These are phyloP conservation scores for Sitta carolinensis DNA, from an alignment of 2,797 vertebrate genomes.

Conservation along the genomic window DNA sequence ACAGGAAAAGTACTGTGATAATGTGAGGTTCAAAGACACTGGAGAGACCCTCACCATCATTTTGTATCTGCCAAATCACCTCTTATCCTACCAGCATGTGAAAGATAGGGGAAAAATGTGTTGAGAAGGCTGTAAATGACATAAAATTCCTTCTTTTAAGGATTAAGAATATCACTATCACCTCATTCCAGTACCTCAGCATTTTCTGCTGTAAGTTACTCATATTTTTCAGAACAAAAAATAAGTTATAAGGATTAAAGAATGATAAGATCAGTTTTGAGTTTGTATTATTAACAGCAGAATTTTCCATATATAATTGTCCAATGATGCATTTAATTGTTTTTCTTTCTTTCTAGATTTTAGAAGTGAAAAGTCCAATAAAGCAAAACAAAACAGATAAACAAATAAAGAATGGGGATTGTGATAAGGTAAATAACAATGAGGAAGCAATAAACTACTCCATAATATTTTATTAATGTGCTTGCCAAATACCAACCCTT, in stretches of 20 bases:
- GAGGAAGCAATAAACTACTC: not conserved
- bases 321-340: not conserved
- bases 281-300: not conserved
- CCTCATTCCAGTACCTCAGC: not conserved
- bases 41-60: not conserved
- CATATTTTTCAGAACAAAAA: not conserved
- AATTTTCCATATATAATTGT: not conserved
- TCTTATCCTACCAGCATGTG: not conserved
- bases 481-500: not conserved
- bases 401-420: constrained; percentile 88
- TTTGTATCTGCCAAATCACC: not conserved
- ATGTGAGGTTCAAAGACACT: not conserved
- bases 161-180: not conserved
- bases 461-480: not conserved
- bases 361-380: constrained; percentile 92
- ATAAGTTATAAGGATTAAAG: not conserved
- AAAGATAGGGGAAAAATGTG: not conserved
- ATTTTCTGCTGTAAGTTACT: not conserved
- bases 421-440: constrained; percentile 88
- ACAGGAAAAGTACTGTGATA: not conserved
- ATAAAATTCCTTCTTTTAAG: not conserved
- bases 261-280: not conserved
- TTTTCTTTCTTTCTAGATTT: constrained; percentile 80
- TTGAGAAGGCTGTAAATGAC: not conserved
- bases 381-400: constrained; percentile 92